Evolutionary conservation across 37 sponge, comb jelly and placozoan genomes (phyloP), one percentile per base, ranked within the genome.

Genomic region (Hexactinellida sp.): DNA sequence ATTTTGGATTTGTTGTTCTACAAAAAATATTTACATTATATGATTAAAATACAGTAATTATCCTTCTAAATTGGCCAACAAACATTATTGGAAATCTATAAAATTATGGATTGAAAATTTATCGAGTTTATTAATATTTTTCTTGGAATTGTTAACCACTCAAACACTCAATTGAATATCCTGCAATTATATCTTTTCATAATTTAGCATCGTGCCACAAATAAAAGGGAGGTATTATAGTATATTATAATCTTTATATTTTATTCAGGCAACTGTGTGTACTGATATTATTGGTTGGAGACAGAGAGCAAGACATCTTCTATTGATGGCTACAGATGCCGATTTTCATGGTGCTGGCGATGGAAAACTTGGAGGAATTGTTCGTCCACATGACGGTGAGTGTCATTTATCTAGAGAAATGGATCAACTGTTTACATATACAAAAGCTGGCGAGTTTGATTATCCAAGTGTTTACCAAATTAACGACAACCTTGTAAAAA

Each of bases 291-390:
- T 63, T 63, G 76, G 76, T 1, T 63, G 76, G 76, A 63, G 76
- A 63, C 32, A 63, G 30, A 7, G 76, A 28, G 34, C 76, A 63
- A 7, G 76, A 25, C 76, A 63, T 63, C 13, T 63, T 21, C 13
- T 63, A n/a, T 23, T 63, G 30, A 63, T 63, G 76, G 76, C 76
- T 63, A 63, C 76, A 25, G 76, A 63, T 63, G 76, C 76, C 13
- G 76, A 63, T 63, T 63, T 63, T 28, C 76, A 63, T n/a, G 76
- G 3, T 28, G 76, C 76, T 21, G 76, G 76, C 3, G 76, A 63
- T 63, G 76, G 76, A 3, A 63, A 63, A n/a, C 30, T 63, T 25
- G 76, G 76, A 7, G 76, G 76, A 10, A 23, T 63, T 63, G 76
- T 63, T 10, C 76, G 76, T 63, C 76, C 76, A 32, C 76, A 63